phyloP scores from a whole-genome alignment of 2,113 vertebrate genomes.

The Puma concolor region DNA sequence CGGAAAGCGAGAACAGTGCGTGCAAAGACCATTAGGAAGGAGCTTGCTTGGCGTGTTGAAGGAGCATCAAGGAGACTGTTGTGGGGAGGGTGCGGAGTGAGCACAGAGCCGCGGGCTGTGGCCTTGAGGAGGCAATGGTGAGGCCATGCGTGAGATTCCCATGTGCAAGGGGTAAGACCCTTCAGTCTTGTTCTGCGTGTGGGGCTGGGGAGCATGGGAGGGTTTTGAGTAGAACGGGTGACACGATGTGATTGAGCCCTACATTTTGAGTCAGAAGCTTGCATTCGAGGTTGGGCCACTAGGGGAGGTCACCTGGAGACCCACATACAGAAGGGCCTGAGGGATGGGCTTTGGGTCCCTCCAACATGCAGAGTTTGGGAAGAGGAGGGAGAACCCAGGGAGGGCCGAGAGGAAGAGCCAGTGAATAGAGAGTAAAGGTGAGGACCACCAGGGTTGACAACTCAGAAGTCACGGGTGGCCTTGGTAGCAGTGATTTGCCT shows the following conservation, averaged over 20 bases:
- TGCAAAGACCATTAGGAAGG: not conserved
- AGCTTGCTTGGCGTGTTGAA: accelerated
- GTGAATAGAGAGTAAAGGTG: not conserved
- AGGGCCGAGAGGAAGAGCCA: not conserved
- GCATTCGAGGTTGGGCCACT: not conserved
- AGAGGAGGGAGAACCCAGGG: not conserved
- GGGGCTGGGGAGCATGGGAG: not conserved
- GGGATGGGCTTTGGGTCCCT: not conserved
- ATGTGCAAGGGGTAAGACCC: not conserved
- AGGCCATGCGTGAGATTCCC: too few relatives aligned
- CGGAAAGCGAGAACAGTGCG: accelerated
- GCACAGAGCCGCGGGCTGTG: not conserved
- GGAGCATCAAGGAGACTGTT: not conserved
- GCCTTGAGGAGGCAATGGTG: not conserved
- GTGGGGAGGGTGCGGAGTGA: not conserved
- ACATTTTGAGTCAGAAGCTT: not conserved
- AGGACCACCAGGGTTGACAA: not conserved
- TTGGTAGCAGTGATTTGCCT: too few relatives aligned
- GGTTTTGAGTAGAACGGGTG: not conserved
- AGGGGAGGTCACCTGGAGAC: not conserved
- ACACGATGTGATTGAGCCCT: not conserved
- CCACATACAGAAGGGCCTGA: not conserved
- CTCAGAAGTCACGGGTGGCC: accelerated
- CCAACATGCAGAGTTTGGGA: accelerated
- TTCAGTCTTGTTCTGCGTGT: not conserved